Evolutionary conservation across 2,113 vertebrate genomes (phyloP).

Genomic region (Stictonetta naevosa): DNA sequence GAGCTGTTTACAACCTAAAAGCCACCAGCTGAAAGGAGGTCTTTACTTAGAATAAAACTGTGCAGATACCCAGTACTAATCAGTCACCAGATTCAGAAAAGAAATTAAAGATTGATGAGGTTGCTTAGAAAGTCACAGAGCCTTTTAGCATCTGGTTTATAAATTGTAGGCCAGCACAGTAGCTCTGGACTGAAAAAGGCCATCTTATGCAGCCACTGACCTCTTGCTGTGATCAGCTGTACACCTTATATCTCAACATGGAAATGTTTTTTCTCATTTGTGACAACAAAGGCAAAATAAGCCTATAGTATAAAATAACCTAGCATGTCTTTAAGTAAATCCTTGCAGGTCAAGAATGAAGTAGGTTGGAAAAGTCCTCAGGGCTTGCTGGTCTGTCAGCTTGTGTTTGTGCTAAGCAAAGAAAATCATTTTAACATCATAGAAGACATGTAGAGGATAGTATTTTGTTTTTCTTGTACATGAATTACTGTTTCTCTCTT

Average conservation of each 20-base stretch:
- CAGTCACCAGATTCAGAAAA: background rate
- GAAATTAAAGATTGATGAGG: background rate
- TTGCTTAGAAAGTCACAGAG: background rate
- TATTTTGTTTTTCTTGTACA: background rate
- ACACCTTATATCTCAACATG: background rate
- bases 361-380: slow-evolving; percentile 38
- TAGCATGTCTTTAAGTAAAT: background rate
- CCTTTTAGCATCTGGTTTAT: background rate
- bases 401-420: background rate
- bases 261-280: background rate
- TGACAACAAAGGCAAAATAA: background rate
- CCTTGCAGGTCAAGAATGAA: slow-evolving; percentile 23
- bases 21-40: background rate
- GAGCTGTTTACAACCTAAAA: background rate
- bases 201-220: background rate
- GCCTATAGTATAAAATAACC: background rate
- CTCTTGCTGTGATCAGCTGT: background rate
- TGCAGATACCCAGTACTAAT: background rate
- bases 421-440: background rate
- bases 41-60: background rate
- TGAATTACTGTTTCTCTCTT: background rate
- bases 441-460: background rate
- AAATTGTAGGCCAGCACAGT: background rate
- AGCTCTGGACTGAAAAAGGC: background rate
- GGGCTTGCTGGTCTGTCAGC: background rate